These are phyloP conservation scores for Calliopsis andreniformis DNA, from an alignment of 1,140 invertebrate species.

Conservation along the genomic window DNA sequence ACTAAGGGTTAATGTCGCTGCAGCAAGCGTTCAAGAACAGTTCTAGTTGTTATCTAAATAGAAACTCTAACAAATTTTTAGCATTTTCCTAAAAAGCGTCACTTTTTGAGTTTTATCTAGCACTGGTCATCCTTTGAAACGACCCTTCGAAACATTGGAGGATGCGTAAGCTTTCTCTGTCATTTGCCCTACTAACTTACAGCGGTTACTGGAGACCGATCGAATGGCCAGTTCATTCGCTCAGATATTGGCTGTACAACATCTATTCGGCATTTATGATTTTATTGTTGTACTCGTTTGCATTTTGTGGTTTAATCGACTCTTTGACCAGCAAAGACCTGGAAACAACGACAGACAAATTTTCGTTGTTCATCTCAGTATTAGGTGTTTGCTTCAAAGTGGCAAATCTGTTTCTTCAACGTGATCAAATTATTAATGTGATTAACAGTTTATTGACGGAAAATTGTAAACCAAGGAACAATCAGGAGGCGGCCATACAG, in stretches of 20 bases:
- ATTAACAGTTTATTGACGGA: slow-evolving; percentile 29
- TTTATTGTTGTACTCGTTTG: slow-evolving; percentile 9
- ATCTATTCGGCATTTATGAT: slow-evolving; percentile 47
- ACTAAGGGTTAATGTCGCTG: background rate
- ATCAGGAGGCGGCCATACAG: slow-evolving; percentile 45
- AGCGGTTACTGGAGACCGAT: slow-evolving; percentile 54
- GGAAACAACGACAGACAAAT: slow-evolving; percentile 43
- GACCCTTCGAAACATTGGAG: too few species aligned
- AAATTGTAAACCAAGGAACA: slow-evolving; percentile 31
- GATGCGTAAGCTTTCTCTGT: slow-evolving; percentile 53
- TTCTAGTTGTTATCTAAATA: too few species aligned
- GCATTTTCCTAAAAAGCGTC: too few species aligned
- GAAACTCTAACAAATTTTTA: too few species aligned
- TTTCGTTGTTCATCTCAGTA: slow-evolving; percentile 50
- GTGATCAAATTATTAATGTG: slow-evolving; percentile 37
- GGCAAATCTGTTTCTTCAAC: slow-evolving; percentile 36
- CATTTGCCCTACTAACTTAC: slow-evolving; percentile 42
- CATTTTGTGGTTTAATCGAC: slow-evolving; percentile 44
- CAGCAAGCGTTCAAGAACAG: too few species aligned
- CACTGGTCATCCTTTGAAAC: too few species aligned
- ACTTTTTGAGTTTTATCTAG: too few species aligned
- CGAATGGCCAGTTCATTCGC: slow-evolving; percentile 18
- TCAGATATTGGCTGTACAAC: slow-evolving; percentile 40
- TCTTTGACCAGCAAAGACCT: slow-evolving; percentile 31
- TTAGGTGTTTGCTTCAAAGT: slow-evolving; percentile 51